phyloP scores from a whole-genome alignment of 2,888 invertebrate species.

The Blomia tropicalis region DNA sequence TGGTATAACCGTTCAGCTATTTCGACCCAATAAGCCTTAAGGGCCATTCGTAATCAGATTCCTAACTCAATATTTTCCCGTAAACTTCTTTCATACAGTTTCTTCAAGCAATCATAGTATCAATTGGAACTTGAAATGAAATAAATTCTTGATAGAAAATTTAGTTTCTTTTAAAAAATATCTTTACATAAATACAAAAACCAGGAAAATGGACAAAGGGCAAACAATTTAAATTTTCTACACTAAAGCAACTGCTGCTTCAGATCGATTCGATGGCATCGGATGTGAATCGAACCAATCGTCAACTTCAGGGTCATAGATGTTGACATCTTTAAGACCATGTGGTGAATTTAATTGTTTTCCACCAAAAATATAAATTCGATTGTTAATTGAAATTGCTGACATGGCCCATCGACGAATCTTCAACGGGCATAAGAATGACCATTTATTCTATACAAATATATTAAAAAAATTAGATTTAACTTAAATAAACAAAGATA shows the following conservation, averaged over 20 bases:
- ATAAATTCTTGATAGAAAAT: too few species aligned
- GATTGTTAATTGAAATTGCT: constrained; percentile 64
- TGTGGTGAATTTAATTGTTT: constrained; percentile 36
- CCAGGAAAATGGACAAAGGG: too few species aligned
- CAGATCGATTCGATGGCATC: constrained; percentile 65
- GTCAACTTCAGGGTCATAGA: constrained; percentile 61
- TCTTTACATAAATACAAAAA: too few species aligned
- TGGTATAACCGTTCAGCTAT: too few species aligned
- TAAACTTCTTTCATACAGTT: too few species aligned
- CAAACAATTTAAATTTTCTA: too few species aligned
- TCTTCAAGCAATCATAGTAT: too few species aligned
- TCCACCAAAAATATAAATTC: constrained; percentile 67
- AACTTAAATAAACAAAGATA: background rate
- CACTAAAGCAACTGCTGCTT: constrained; percentile 73
- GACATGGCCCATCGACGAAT: constrained; percentile 64
- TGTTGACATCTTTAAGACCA: constrained; percentile 56
- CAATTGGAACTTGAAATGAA: too few species aligned
- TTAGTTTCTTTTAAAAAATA: too few species aligned
- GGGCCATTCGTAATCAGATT: too few species aligned
- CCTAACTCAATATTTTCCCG: too few species aligned
- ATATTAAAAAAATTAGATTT: constrained; percentile 4
- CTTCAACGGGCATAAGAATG: constrained; percentile 53
- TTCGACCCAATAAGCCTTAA: too few species aligned
- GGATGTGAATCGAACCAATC: constrained; percentile 61
- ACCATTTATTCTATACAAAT: constrained; percentile 55